phyloP scores from a whole-genome alignment of 30 jellyfish, hydroid and myxozoan species.

The Morbakka virulenta region DNA sequence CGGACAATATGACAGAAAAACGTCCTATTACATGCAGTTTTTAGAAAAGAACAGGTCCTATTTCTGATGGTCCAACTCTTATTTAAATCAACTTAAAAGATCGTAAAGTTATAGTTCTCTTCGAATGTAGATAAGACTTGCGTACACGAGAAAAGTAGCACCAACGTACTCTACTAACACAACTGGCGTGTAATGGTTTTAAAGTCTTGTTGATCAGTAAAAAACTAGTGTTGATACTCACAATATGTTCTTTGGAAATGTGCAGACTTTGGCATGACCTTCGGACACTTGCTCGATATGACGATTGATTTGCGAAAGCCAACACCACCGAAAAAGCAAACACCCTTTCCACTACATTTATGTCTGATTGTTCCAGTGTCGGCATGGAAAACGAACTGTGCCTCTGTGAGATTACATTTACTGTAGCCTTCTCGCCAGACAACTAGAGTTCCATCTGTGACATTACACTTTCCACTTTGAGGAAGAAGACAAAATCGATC shows the following conservation, averaged over 20 bases:
- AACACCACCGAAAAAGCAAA: conserved; percentile 66
- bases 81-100: no score
- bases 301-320: conserved; percentile 9
- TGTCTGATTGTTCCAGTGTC: conserved; percentile 76
- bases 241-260: conserved; percentile 47
- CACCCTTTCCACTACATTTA: conserved; percentile 87
- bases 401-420: conserved; percentile 65
- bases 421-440: conserved; percentile 60
- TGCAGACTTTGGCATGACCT: neutral
- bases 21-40: no score
- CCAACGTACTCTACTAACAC: no score
- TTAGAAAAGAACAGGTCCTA: no score
- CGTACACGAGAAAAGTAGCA: no score
- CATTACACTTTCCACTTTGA: conserved; percentile 69
- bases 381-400: conserved; percentile 67
- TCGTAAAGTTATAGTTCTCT: no score
- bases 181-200: no score
- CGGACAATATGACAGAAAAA: no score
- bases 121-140: no score
- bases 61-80: no score
- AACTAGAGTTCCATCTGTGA: conserved; percentile 51
- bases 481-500: conserved; percentile 72
- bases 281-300: conserved; percentile 47
- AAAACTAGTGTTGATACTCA: conserved; percentile 23
- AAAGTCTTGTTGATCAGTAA: no score